Evolutionary conservation across 2,888 invertebrate genomes (phyloP).

Genomic region (Drosophila peninsularis): DNA sequence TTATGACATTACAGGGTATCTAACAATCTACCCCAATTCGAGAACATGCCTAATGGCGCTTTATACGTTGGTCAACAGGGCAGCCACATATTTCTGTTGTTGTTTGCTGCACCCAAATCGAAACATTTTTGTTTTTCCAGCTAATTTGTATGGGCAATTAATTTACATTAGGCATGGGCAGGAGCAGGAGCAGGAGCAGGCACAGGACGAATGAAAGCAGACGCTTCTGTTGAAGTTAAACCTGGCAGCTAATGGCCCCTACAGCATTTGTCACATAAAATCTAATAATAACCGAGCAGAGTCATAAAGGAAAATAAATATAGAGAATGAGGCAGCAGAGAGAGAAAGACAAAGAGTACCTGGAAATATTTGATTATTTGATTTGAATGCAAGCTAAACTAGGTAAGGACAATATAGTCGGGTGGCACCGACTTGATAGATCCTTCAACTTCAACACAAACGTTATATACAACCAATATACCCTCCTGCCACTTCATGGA

Average conservation of each 20-base stretch:
- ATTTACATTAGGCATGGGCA: slow-evolving; percentile 61
- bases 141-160: slow-evolving; percentile 76
- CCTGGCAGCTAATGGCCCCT: slow-evolving; percentile 11
- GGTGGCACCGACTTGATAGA: neutral
- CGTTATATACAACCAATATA: neutral
- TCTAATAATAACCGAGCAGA: slow-evolving; percentile 6
- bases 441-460: no score
- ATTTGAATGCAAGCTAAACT: neutral
- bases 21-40: neutral
- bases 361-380: slow-evolving; percentile 17
- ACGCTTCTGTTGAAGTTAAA: slow-evolving; percentile 22
- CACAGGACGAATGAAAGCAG: neutral
- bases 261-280: slow-evolving; percentile 14
- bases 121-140: slow-evolving; percentile 49
- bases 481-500: neutral
- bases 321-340: neutral
- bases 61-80: slow-evolving; percentile 11
- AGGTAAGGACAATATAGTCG: neutral
- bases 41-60: neutral
- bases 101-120: slow-evolving; percentile 39
- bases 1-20: slow-evolving; percentile 4
- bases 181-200: neutral
- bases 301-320: slow-evolving; percentile 10
- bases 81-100: slow-evolving; percentile 9
- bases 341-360: neutral